A percentile compares a stretch with the other conserved stretches of the same genome.
These are phyloP conservation scores for Oxytorus armatus DNA, from an alignment of 2,888 invertebrate species.

Conservation along the genomic window DNA sequence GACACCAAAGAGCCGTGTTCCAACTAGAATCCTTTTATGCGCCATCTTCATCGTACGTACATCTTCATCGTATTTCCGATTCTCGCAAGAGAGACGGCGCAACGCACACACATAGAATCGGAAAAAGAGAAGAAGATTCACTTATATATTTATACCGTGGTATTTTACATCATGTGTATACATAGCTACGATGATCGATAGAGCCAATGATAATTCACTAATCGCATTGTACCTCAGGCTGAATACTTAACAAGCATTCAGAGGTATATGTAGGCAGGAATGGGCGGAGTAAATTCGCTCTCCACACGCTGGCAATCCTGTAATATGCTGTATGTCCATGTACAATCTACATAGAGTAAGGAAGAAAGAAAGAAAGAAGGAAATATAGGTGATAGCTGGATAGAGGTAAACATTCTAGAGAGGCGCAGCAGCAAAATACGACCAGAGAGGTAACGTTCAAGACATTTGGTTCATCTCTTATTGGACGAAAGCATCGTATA, in stretches of 20 bases:
- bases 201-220: slow-evolving; percentile 68
- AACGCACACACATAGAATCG: too few species aligned
- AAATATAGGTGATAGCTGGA: slow-evolving; percentile 44
- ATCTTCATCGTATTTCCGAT: neutral
- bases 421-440: slow-evolving; percentile 63
- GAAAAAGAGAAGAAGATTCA: slow-evolving; percentile 20
- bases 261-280: slow-evolving; percentile 15
- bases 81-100: too few species aligned
- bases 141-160: neutral
- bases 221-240: slow-evolving; percentile 66
- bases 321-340: slow-evolving; percentile 67
- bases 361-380: slow-evolving; percentile 31
- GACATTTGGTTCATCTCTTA: slow-evolving; percentile 76
- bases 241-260: slow-evolving; percentile 64
- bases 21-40: neutral
- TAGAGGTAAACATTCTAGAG: slow-evolving; percentile 35
- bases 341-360: neutral
- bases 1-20: neutral
- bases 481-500: slow-evolving; percentile 63
- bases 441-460: slow-evolving; percentile 71
- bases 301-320: slow-evolving; percentile 62
- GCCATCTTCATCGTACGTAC: neutral
- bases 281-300: slow-evolving; percentile 57
- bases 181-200: slow-evolving; percentile 62
- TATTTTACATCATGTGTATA: neutral